These are phyloP conservation scores for Drosophila ercepeae DNA, from an alignment of 1,140 invertebrate species.

Conservation along the genomic window DNA sequence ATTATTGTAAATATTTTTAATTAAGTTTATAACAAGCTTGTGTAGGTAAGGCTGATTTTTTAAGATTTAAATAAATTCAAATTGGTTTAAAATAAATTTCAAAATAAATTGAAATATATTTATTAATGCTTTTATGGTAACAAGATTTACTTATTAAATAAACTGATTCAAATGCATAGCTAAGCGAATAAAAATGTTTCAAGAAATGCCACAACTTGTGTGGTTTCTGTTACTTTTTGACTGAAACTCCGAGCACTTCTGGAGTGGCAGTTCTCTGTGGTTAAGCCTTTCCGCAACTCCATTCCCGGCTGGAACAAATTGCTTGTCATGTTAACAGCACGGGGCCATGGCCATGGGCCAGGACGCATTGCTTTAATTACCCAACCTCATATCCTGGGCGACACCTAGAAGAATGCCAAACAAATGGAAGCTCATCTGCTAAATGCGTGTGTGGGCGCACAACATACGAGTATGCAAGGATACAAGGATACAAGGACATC, in stretches of 20 bases:
- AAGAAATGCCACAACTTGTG: too few relatives aligned
- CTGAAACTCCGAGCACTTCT: neutral
- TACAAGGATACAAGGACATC: neutral
- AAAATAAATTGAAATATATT: too few relatives aligned
- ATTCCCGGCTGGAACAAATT: conserved; percentile 23
- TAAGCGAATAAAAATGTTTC: too few relatives aligned
- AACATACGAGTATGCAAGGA: neutral
- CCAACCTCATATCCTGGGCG: conserved; percentile 27
- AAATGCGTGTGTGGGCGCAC: conserved; percentile 6
- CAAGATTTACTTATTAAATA: too few relatives aligned
- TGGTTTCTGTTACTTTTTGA: neutral
- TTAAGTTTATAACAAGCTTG: too few relatives aligned
- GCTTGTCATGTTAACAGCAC: conserved; percentile 46
- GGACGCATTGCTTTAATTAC: conserved; percentile 43
- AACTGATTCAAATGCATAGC: too few relatives aligned
- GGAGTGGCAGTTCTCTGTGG: neutral
- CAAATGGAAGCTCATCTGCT: conserved; percentile 34
- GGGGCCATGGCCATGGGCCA: neutral
- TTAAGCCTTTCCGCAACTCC: conserved; percentile 4
- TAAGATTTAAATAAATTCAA: too few relatives aligned
- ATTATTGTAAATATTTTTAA: too few relatives aligned
- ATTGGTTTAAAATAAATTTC: too few relatives aligned
- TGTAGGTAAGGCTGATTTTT: too few relatives aligned
- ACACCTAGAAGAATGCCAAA: conserved; percentile 30
- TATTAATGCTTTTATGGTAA: too few relatives aligned